phyloP scores from a whole-genome alignment of 2,113 vertebrate species.

The Chelonoidis abingdonii region DNA sequence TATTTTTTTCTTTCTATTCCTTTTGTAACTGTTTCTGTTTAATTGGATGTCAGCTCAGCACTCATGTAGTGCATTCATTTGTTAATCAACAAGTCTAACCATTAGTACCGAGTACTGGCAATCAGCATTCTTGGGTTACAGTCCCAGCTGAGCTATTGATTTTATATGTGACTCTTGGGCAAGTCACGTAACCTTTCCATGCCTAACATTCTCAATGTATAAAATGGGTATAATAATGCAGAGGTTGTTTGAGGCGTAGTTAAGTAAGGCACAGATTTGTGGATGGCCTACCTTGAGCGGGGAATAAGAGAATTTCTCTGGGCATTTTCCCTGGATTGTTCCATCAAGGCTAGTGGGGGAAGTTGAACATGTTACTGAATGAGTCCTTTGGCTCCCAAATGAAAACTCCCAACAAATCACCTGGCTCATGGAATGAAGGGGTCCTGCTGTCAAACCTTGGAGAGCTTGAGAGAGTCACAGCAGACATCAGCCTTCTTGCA shows the following conservation, averaged over 20 bases:
- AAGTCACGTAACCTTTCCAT: not conserved
- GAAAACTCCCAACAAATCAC: not conserved
- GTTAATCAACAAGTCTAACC: conserved; percentile 7
- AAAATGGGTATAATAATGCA: not conserved
- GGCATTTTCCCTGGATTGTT: not conserved
- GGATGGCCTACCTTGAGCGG: not conserved
- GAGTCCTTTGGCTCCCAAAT: not conserved
- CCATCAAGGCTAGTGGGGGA: not conserved
- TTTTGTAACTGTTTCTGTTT: conserved; percentile 49
- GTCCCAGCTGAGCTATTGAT: not conserved
- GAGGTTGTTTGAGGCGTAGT: not conserved
- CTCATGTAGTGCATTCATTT: conserved; percentile 12
- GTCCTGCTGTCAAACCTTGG: not conserved
- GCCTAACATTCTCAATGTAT: not conserved
- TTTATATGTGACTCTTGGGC: not conserved
- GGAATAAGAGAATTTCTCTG: not conserved
- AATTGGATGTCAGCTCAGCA: conserved; percentile 21
- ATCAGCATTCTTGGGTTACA: not conserved
- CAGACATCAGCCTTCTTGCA: not conserved
- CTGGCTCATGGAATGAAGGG: not conserved
- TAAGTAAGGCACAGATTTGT: not conserved
- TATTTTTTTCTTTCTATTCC: conserved; percentile 17
- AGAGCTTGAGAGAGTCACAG: not conserved
- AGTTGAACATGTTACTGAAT: not conserved
- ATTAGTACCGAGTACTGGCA: not conserved